Conservation (phyloP, 2,797 vertebrate species). For the Hoplostethus atlanticus region DNA sequence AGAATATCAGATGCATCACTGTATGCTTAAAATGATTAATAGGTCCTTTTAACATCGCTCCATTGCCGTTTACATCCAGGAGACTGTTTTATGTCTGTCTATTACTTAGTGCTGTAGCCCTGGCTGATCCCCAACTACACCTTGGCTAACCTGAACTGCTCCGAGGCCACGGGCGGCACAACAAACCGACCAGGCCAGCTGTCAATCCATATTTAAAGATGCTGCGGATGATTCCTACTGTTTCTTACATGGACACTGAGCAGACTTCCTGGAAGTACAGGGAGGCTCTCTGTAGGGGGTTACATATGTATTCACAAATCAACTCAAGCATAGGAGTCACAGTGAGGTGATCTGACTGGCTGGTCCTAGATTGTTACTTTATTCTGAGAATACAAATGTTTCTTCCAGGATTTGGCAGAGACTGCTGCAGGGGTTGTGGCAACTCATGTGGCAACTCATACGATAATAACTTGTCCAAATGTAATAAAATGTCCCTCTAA, state of each 20-base stretch:
- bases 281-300: not conserved
- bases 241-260: conserved; percentile 18
- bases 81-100: conserved; percentile 48
- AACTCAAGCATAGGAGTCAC: not conserved
- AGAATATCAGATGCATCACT: not conserved
- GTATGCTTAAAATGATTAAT: conserved; percentile 35
- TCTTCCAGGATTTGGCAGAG: not conserved
- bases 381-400: not conserved
- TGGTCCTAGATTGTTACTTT: not conserved
- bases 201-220: conserved; percentile 35
- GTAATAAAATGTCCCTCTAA: not conserved
- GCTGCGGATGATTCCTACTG: conserved; percentile 15
- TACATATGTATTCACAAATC: not conserved
- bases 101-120: conserved; percentile 28
- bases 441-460: not conserved
- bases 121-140: conserved; percentile 38
- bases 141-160: conserved; percentile 9
- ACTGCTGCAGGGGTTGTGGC: not conserved
- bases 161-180: conserved; percentile 5
- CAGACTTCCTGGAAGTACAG: conserved; percentile 4
- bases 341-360: conserved; percentile 14
- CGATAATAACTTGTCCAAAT: not conserved
- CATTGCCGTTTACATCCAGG: conserved; percentile 38
- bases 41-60: conserved; percentile 15
- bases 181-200: conserved; percentile 15